These are phyloP conservation scores for Chrysopa pallens DNA, from an alignment of 1,140 invertebrate species.

Conservation along the genomic window DNA sequence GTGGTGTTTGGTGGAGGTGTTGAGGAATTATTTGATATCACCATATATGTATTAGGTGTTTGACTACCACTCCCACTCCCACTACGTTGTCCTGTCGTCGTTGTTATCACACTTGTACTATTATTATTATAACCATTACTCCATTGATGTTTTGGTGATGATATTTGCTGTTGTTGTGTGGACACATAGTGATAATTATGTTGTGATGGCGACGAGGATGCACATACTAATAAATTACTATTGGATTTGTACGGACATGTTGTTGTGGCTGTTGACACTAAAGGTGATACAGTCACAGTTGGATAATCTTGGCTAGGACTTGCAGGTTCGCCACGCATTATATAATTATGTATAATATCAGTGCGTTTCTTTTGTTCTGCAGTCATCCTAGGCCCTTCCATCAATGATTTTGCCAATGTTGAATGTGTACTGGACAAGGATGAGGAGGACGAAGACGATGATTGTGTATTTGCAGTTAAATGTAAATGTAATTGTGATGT, in stretches of 20 bases:
- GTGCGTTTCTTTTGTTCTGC: constrained; percentile 76
- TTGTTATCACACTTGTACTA: constrained; percentile 11
- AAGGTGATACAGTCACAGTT: constrained; percentile 11
- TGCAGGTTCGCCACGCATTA: constrained; percentile 50
- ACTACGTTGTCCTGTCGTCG: constrained; percentile 10
- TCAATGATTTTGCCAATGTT: constrained; percentile 67
- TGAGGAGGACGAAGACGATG: constrained; percentile 16
- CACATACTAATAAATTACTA: constrained; percentile 8
- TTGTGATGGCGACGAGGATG: constrained; percentile 20
- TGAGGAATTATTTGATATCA: constrained; percentile 10
- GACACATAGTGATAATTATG: constrained; percentile 25
- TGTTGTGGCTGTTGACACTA: constrained; percentile 13
- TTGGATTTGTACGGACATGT: constrained; percentile 19
- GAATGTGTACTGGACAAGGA: constrained; percentile 67
- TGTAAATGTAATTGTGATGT: constrained; percentile 27
- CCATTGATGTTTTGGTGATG: constrained; percentile 10
- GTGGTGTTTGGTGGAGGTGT: constrained; percentile 10
- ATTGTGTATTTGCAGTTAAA: constrained; percentile 22
- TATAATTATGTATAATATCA: constrained; percentile 76
- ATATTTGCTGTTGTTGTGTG: constrained; percentile 16
- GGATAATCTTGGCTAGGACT: constrained; percentile 5
- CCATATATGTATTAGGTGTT: constrained; percentile 12
- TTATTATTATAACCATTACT: constrained; percentile 8
- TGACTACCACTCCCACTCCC: constrained; percentile 4
- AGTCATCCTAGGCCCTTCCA: constrained; percentile 75